Evolutionary conservation across 2,797 vertebrate genomes (phyloP).

Genomic region (Macropodus opercularis): DNA sequence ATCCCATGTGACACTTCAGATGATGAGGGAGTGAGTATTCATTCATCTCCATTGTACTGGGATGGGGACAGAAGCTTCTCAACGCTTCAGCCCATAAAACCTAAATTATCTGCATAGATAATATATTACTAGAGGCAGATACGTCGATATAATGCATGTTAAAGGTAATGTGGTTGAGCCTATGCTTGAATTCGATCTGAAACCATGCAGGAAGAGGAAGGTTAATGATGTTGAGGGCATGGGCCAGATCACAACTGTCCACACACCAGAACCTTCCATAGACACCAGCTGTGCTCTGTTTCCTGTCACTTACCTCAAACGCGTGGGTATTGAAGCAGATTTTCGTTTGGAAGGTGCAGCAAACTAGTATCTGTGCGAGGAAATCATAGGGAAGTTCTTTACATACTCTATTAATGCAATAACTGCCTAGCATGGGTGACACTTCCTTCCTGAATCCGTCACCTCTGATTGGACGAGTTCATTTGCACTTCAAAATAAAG

Average conservation of each 20-base stretch:
- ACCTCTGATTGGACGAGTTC: constrained; percentile 64
- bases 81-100: neutral
- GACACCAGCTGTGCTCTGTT: neutral
- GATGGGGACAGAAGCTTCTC: neutral
- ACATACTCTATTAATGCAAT: constrained; percentile 42
- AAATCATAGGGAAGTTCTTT: constrained; percentile 56
- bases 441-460: constrained; percentile 70
- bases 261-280: neutral
- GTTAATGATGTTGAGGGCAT: neutral
- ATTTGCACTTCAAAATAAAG: constrained; percentile 59
- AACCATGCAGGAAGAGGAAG: neutral
- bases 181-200: neutral
- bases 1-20: no score
- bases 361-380: constrained; percentile 3
- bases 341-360: neutral
- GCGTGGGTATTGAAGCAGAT: neutral
- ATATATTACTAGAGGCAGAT: no score
- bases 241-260: neutral
- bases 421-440: constrained; percentile 42
- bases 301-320: constrained; percentile 48
- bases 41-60: neutral
- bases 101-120: neutral
- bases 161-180: neutral
- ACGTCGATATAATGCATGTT: no score
- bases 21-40: no score